phyloP scores from a whole-genome alignment of 2,888 invertebrate species.

The Eupeodes luniger region DNA sequence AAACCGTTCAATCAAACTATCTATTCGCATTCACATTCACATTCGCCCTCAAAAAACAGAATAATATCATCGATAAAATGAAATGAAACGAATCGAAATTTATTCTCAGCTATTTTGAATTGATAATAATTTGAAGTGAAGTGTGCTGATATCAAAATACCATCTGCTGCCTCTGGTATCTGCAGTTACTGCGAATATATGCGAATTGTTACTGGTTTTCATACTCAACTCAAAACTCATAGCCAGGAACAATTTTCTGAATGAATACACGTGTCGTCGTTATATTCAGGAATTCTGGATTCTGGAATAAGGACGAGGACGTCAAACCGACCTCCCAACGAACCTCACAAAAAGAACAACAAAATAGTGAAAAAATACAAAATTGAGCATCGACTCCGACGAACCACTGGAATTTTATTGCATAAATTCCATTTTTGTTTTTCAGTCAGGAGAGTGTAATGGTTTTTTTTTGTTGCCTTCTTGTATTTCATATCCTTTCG shows the following conservation, averaged over 20 bases:
- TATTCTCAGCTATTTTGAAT: conserved; percentile 60
- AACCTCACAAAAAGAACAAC: background rate
- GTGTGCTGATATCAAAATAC: conserved; percentile 56
- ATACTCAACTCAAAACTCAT: too few relatives aligned
- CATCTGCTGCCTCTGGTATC: conserved; percentile 37
- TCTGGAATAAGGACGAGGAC: background rate
- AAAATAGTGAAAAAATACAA: background rate
- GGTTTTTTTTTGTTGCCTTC: conserved; percentile 5
- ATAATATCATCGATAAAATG: conserved; percentile 24
- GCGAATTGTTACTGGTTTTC: too few relatives aligned
- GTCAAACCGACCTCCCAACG: too few relatives aligned
- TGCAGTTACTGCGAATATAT: too few relatives aligned
- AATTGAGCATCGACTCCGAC: conserved; percentile 1
- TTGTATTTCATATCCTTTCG: conserved; percentile 35
- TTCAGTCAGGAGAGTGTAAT: conserved; percentile 4
- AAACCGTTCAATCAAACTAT: conserved; percentile 23
- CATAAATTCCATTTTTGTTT: conserved; percentile 43
- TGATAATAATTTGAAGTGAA: conserved; percentile 68
- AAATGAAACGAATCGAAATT: conserved; percentile 29
- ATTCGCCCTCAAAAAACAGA: background rate
- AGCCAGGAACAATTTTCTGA: conserved; percentile 55
- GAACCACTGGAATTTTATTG: conserved; percentile 50
- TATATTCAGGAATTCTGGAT: background rate
- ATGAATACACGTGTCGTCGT: conserved; percentile 66
- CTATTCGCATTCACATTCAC: background rate